Conservation (phyloP, 2,797 vertebrate species). For the Novumbra hubbsi region DNA sequence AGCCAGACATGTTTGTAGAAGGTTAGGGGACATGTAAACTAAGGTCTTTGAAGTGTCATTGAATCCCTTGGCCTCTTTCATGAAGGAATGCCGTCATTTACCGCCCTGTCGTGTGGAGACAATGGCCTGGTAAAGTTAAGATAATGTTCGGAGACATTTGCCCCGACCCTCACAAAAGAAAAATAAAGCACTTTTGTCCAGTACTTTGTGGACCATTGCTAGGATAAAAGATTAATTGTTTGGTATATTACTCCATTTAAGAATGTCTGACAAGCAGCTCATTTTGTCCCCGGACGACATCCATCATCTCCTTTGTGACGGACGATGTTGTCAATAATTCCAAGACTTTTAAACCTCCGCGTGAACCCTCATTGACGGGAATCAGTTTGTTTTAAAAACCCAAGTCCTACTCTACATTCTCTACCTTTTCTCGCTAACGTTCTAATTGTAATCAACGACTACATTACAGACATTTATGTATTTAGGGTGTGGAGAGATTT, state of each 20-base stretch:
- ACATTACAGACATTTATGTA: neutral
- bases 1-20: neutral
- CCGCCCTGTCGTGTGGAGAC: conserved; percentile 15
- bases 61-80: neutral
- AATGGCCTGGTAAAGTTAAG: conserved; percentile 18
- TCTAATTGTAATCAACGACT: neutral
- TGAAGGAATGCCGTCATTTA: conserved; percentile 9
- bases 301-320: conserved; percentile 54
- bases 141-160: conserved; percentile 27
- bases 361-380: conserved; percentile 26
- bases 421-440: neutral
- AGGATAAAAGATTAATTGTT: conserved; percentile 56
- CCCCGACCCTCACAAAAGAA: conserved; percentile 34
- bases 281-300: conserved; percentile 55
- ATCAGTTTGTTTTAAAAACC: neutral
- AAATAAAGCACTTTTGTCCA: conserved; percentile 54
- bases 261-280: conserved; percentile 38
- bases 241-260: conserved; percentile 61
- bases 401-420: neutral
- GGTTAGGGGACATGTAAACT: conserved; percentile 6
- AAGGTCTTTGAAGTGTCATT: conserved; percentile 20
- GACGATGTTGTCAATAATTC: conserved; percentile 58
- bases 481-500: neutral
- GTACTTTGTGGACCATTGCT: conserved; percentile 35
- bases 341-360: neutral